phyloP scores from a whole-genome alignment of 2,797 vertebrate genomes.

The Macropus fuliginosus region DNA sequence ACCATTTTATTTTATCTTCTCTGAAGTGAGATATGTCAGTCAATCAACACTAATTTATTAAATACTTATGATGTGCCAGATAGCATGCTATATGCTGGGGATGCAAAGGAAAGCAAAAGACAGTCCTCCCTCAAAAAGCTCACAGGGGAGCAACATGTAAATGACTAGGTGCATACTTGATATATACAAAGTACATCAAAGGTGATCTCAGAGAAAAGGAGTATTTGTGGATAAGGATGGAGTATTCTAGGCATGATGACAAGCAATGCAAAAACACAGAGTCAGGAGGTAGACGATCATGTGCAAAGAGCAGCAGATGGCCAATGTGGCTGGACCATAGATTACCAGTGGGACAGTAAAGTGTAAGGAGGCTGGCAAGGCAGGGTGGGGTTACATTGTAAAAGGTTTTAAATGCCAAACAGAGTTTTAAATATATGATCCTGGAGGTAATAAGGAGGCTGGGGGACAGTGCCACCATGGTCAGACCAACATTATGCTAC shows the following conservation, averaged over 20 bases:
- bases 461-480: not conserved
- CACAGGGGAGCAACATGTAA: not conserved
- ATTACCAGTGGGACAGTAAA: not conserved
- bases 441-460: not conserved
- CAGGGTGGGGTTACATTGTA: not conserved
- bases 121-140: not conserved
- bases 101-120: not conserved
- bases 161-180: not conserved
- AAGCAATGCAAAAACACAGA: not conserved
- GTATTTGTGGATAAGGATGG: not conserved
- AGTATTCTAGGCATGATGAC: not conserved
- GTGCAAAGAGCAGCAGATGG: not conserved
- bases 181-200: not conserved
- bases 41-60: not conserved
- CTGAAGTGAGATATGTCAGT: not conserved
- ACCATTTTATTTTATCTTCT: not conserved
- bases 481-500: not conserved
- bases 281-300: not conserved
- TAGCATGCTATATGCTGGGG: not conserved
- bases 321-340: not conserved
- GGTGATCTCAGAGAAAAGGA: not conserved
- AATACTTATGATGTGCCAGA: not conserved
- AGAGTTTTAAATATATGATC: not conserved
- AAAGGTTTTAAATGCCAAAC: not conserved
- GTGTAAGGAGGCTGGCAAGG: not conserved